These are phyloP conservation scores for Eupithecia dodoneata DNA, from an alignment of 2,888 invertebrate species.

Conservation along the genomic window DNA sequence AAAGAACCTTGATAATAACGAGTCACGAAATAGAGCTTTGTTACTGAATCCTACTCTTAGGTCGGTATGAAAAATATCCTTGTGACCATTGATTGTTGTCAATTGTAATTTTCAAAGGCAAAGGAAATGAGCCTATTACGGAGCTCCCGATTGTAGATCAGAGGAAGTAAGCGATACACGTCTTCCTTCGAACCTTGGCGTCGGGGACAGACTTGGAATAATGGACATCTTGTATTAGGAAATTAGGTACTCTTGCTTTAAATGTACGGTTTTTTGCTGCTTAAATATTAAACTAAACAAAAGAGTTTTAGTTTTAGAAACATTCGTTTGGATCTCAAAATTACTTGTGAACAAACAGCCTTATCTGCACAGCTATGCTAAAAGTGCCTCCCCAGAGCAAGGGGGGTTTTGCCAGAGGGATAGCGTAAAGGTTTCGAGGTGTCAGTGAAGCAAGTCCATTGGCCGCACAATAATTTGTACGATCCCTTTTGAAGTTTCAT, in stretches of 20 bases:
- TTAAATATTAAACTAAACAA: neutral
- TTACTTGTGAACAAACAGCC: neutral
- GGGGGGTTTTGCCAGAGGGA: too few relatives aligned
- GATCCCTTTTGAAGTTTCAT: too few relatives aligned
- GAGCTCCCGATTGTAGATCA: constrained; percentile 15
- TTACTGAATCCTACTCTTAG: neutral
- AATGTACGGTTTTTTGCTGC: neutral
- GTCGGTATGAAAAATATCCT: neutral
- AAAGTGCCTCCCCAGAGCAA: too few relatives aligned
- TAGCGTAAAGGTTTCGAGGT: too few relatives aligned
- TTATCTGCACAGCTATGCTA: too few relatives aligned
- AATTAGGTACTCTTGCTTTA: neutral
- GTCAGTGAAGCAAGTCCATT: too few relatives aligned
- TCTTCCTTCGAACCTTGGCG: constrained; percentile 17
- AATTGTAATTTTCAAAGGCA: constrained; percentile 15
- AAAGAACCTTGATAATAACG: neutral
- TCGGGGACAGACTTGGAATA: constrained; percentile 14
- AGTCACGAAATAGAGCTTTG: neutral
- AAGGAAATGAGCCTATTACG: constrained; percentile 16
- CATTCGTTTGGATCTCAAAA: neutral
- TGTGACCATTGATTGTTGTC: constrained; percentile 2
- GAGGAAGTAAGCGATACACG: constrained; percentile 22
- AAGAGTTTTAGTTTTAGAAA: neutral
- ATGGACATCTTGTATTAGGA: constrained; percentile 6
- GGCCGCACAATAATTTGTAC: too few relatives aligned